phyloP scores from a whole-genome alignment of 2,113 vertebrate species.

The Lichenostomus cassidix region DNA sequence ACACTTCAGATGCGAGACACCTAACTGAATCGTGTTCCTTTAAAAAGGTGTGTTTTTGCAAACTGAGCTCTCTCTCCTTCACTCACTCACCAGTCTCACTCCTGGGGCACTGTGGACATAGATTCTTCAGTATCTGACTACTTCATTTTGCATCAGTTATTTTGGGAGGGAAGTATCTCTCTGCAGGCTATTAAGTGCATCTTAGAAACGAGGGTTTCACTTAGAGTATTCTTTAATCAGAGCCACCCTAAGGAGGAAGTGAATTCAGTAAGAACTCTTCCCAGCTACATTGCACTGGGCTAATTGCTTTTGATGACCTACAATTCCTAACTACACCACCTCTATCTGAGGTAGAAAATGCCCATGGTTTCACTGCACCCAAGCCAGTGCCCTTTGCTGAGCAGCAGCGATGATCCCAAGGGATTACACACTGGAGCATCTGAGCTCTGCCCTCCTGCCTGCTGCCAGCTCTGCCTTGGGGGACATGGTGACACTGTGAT shows the following conservation, averaged over 20 bases:
- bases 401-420: not conserved
- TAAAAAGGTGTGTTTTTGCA: not conserved
- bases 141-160: not conserved
- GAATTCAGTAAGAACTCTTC: not conserved
- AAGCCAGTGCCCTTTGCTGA: not conserved
- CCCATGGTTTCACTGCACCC: not conserved
- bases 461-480: not conserved
- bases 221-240: slow-evolving; percentile 12
- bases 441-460: not conserved
- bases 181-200: not conserved
- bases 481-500: not conserved
- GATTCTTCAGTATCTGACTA: not conserved
- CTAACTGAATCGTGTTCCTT: rapidly evolving
- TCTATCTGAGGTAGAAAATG: not conserved
- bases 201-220: not conserved
- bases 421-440: not conserved
- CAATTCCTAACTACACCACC: not conserved
- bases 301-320: slow-evolving; percentile 16
- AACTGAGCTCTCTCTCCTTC: not conserved
- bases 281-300: not conserved
- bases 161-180: not conserved
- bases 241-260: not conserved
- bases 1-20: not conserved
- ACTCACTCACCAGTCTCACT: not conserved
- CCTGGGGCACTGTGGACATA: rapidly evolving